Evolutionary conservation across 2,888 invertebrate genomes (phyloP).

Genomic region (Caenorhabditis sp.): DNA sequence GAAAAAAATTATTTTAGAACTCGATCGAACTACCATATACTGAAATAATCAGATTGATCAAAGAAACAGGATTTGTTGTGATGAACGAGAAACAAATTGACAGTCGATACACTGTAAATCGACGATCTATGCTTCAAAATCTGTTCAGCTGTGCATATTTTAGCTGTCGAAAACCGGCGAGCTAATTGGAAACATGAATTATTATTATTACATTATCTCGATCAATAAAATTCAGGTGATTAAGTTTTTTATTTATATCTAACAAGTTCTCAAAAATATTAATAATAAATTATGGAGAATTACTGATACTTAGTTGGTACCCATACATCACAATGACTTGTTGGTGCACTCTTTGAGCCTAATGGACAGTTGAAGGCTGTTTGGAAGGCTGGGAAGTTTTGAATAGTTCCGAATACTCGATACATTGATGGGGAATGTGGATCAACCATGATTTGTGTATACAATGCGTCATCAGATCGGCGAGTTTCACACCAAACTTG

Average conservation of each 20-base stretch:
- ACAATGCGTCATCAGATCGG: constrained; percentile 34
- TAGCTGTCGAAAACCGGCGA: constrained; percentile 14
- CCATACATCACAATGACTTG: constrained; percentile 65
- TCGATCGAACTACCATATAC: constrained; percentile 47
- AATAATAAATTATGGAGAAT: neutral
- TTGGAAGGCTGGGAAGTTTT: constrained; percentile 69
- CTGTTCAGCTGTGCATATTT: constrained; percentile 53
- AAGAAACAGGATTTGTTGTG: constrained; percentile 31
- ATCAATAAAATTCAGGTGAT: neutral
- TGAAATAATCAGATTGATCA: constrained; percentile 37
- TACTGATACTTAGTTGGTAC: constrained; percentile 43
- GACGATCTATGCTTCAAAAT: constrained; percentile 48
- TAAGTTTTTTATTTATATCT: neutral
- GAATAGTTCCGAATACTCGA: constrained; percentile 59
- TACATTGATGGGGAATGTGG: constrained; percentile 64
- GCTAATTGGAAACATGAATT: neutral
- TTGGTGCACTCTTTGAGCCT: constrained; percentile 55
- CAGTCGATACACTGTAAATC: constrained; percentile 44
- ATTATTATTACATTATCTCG: neutral
- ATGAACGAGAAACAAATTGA: constrained; percentile 35
- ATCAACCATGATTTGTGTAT: constrained; percentile 57
- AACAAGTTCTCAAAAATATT: neutral
- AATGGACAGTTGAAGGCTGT: constrained; percentile 66
- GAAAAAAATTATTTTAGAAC: constrained; percentile 7
- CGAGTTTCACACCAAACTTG: constrained; percentile 64